Conservation (phyloP, 2,113 vertebrate species). For the Dipodomys spectabilis region DNA sequence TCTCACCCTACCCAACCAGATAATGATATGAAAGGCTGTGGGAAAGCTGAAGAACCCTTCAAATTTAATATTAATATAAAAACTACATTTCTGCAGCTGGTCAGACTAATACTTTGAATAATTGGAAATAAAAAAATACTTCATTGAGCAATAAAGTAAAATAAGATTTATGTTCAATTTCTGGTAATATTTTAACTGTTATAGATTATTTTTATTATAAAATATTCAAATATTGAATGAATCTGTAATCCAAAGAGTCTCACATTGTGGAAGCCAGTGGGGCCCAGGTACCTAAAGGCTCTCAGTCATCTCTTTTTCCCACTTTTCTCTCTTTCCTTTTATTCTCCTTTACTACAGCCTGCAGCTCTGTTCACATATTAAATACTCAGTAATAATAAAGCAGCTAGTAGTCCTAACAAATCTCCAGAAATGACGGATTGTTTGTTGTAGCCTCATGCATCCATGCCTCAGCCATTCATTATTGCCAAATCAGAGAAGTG, state of each 20-base stretch:
- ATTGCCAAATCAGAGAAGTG: neutral
- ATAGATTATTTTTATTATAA: neutral
- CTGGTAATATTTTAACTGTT: neutral
- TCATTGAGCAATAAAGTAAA: slow-evolving; percentile 49
- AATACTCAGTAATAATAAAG: neutral
- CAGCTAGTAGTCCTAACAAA: neutral
- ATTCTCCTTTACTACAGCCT: neutral
- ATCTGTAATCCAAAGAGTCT: neutral
- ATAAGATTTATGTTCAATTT: slow-evolving; percentile 48
- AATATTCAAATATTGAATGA: slow-evolving; percentile 14
- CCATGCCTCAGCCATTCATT: neutral
- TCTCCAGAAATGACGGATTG: slow-evolving; percentile 5
- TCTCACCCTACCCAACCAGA: slow-evolving; percentile 36
- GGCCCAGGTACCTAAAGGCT: neutral
- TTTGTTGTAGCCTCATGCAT: neutral
- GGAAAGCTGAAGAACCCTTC: slow-evolving; percentile 23
- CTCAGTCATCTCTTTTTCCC: neutral
- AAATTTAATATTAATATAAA: slow-evolving; percentile 35
- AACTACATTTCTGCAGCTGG: slow-evolving; percentile 10
- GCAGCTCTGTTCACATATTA: neutral
- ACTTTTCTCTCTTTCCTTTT: neutral
- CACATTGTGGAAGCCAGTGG: neutral
- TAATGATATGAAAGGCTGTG: slow-evolving; percentile 14
- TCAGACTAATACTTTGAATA: slow-evolving; percentile 40
- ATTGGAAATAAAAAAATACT: neutral